A percentile compares a stretch with the other conserved stretches of the same genome.
These are phyloP conservation scores for Dicyrtoma fusca DNA, from an alignment of 2,888 invertebrate genomes.

Conservation along the genomic window DNA sequence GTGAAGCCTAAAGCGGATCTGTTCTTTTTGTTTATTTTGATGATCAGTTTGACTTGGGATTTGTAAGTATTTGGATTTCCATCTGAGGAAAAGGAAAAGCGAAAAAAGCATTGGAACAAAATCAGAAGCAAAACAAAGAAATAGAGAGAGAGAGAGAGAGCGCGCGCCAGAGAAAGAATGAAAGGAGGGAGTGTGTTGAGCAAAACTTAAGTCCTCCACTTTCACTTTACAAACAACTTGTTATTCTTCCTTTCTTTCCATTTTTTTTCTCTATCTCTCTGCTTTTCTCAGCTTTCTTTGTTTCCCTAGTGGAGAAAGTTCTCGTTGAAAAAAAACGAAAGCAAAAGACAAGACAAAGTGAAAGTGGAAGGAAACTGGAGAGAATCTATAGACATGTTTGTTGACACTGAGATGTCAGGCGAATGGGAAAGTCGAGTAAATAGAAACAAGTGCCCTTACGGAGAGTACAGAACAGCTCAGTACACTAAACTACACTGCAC, in stretches of 20 bases:
- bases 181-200: slow-evolving; percentile 18
- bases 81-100: background rate
- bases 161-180: slow-evolving; percentile 4
- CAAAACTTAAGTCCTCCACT: background rate
- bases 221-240: background rate
- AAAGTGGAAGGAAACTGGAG: too few relatives aligned
- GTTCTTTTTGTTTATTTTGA: too few relatives aligned
- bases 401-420: too few relatives aligned
- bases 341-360: too few relatives aligned
- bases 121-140: background rate
- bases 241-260: background rate
- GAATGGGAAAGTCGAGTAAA: too few relatives aligned
- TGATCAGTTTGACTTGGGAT: background rate
- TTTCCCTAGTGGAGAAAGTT: too few relatives aligned
- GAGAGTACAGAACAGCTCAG: too few relatives aligned
- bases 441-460: too few relatives aligned
- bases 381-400: too few relatives aligned
- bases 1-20: too few relatives aligned
- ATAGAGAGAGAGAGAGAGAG: slow-evolving; percentile 14
- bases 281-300: background rate
- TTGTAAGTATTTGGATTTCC: slow-evolving; percentile 4
- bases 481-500: too few relatives aligned
- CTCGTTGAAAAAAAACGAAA: too few relatives aligned
- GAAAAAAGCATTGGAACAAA: background rate
- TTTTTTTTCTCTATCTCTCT: background rate